Base-by-base conservation (phyloP, 2,797 vertebrate genomes). In the Pangasius mekongensis region DNA sequence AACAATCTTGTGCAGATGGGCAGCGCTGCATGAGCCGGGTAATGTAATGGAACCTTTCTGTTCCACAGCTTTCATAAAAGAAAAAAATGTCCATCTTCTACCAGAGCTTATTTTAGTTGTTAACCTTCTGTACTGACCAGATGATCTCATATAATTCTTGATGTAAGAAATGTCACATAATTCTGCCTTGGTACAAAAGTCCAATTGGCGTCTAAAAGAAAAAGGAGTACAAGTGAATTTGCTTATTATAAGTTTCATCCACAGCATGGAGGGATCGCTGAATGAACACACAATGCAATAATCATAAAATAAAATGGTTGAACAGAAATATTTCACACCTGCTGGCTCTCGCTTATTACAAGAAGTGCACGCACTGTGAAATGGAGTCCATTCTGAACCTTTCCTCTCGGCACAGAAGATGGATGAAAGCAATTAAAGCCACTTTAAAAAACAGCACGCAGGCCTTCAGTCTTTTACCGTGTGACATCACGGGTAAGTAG, bases 381-480 rank as follows among this genome's bases (percentile, higher is more conserved):
- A 89, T 74, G 76, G 78, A 62, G 88, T 87, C 84, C 81, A 89
- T 87, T 81, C 82, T 85, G 78, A 89, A 84, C 85, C 76, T 80
- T 76, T 88, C 76, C 74, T 87, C 81, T 87, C 62, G 69, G 52
- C 84, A 64, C 74, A 85, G 83, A 85, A 85, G 88, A 91, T 86
- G 88, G 87, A 91, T 90, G 87, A 83, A 90, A 66, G 78, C 89
- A 90, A 91, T 90, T 89, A 90, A 89, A 89, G 85, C 73, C 74
- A 86, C 69, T 86, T 86, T 89, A 84, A 90, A 87, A 90, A 89
- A 60, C 78, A 67, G 81, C 86, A 86, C n/a, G 20, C 78, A 77
- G 74, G 86, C 24, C 82, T 89, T 86, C 73, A 87, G 88, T 89
- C 81, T 87, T 89, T 86, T 39, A 78, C 85, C 20, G 22, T 13